Evolutionary conservation across 2,888 invertebrate genomes (phyloP), one percentile per base, ranked within the genome.

Genomic region (Hirtodrosophila alboralis): DNA sequence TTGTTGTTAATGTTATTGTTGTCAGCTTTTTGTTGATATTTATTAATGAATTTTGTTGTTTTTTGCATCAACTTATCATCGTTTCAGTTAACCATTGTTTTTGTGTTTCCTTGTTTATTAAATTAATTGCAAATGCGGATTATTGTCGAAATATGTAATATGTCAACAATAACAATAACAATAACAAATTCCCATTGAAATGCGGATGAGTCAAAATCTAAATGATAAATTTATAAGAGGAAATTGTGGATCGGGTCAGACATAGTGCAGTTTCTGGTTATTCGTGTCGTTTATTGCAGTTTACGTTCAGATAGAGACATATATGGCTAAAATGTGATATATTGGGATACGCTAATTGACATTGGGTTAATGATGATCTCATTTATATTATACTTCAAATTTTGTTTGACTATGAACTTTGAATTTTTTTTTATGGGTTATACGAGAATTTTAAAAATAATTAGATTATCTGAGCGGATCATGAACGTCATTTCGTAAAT

Each of bases 41-140:
- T 68, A 59, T 68, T 59, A 61, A 69, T 57, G 57, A 64, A 54
- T 43, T 70, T 56, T 14, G 18, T 23, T n/a, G n/a, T 44, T 57
- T 43, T 54, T 59, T 47, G 51, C 57, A 41, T 33, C 28, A 56
- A 41, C 56, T 33, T 57, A 59, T 68, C 57, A 68, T 18, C 40
- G 36, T 61, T 68, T 37, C 69, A 65, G 57, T 53, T n/a, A 3
- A 8, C 8, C 34, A 28, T 48, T 52, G 37, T 57, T 34, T 36
- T 45, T 61, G 37, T 44, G 26, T 37, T 77, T 79, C 80, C 77
- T 67, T 38, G 41, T 73, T 65, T 30, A 57, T 53, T 36, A 51
- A 56, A 69, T 75, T 64, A 64, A 72, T 66, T 78, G 72, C 72
- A 48, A 53, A 66, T 63, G 33, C 59, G 59, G 62, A 75, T 78